Evolutionary conservation across 1,140 invertebrate species (phyloP).

Genomic region (Drosophila nasuta): DNA sequence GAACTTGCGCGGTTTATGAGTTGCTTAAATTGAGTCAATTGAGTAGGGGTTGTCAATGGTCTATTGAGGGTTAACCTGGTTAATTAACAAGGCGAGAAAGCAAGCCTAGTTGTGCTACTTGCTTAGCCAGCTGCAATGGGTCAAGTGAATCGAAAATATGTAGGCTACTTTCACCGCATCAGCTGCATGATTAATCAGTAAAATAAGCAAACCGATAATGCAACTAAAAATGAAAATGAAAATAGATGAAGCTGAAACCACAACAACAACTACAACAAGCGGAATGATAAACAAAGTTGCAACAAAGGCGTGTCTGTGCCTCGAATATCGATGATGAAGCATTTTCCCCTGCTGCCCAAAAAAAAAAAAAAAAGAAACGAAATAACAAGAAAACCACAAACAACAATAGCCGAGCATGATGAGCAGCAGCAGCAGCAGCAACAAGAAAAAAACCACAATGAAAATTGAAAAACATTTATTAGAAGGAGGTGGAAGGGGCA

Average conservation of each 20-base stretch:
- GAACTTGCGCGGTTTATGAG: slow-evolving; percentile 25
- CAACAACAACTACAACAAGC: slow-evolving; percentile 33
- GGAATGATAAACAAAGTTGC: slow-evolving; percentile 72
- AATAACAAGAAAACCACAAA: slow-evolving; percentile 59
- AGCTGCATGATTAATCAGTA: slow-evolving; percentile 79
- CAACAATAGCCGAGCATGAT: slow-evolving; percentile 63
- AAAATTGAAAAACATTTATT: slow-evolving; percentile 83
- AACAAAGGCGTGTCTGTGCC: slow-evolving; percentile 63
- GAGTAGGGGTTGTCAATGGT: slow-evolving; percentile 34
- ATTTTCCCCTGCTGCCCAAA: slow-evolving; percentile 42
- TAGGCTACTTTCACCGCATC: slow-evolving; percentile 59
- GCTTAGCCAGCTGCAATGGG: background rate
- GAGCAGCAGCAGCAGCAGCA: slow-evolving; percentile 34
- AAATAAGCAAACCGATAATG: slow-evolving; percentile 49
- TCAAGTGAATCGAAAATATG: slow-evolving; percentile 58
- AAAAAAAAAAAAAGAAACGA: slow-evolving; percentile 18
- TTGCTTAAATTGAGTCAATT: slow-evolving; percentile 37
- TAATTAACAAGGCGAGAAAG: slow-evolving; percentile 3
- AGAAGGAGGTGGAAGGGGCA: slow-evolving; percentile 30
- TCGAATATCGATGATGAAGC: slow-evolving; percentile 63
- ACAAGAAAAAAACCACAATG: slow-evolving; percentile 59
- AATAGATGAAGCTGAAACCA: slow-evolving; percentile 34
- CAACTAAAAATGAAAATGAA: slow-evolving; percentile 39
- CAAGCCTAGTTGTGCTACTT: background rate
- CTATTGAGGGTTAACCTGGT: background rate